Conservation (phyloP, 1,140 invertebrate genomes). For the Rhizoglyphus robini region DNA sequence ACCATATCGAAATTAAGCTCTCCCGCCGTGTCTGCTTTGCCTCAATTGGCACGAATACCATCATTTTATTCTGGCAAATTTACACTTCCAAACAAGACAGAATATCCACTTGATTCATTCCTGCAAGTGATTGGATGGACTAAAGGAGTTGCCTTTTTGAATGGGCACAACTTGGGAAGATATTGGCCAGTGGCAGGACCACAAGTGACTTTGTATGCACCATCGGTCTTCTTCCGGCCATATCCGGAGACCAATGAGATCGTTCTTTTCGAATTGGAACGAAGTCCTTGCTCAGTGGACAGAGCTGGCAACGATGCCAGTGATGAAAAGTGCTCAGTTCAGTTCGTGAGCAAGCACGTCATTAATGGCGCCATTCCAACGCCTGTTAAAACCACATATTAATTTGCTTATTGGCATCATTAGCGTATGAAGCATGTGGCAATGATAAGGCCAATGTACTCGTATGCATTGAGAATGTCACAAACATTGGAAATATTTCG, state of each 20-base stretch:
- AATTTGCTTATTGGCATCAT: neutral
- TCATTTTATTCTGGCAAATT: constrained; percentile 39
- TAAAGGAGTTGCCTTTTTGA: constrained; percentile 58
- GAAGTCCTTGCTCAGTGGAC: constrained; percentile 24
- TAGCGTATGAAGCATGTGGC: neutral
- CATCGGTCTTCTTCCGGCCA: constrained; percentile 38
- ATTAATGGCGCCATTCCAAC: constrained; percentile 22
- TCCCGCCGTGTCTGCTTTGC: neutral
- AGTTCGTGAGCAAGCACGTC: constrained; percentile 26
- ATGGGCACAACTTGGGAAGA: constrained; percentile 55
- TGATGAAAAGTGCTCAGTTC: constrained; percentile 19
- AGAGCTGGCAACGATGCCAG: neutral
- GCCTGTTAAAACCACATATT: neutral
- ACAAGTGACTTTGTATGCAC: constrained; percentile 59
- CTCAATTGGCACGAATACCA: constrained; percentile 8
- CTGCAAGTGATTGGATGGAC: constrained; percentile 49
- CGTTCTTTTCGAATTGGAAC: constrained; percentile 34
- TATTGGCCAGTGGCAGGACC: constrained; percentile 62
- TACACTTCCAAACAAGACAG: constrained; percentile 26
- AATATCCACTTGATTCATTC: constrained; percentile 44
- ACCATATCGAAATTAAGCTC: neutral
- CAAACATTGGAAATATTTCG: neutral
- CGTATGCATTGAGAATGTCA: neutral
- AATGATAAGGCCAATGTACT: neutral
- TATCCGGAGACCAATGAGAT: constrained; percentile 29